A percentile compares a stretch with the other conserved stretches of the same genome.
Conservation (phyloP, 2,888 invertebrate genomes). For the Synergus japonicus region DNA sequence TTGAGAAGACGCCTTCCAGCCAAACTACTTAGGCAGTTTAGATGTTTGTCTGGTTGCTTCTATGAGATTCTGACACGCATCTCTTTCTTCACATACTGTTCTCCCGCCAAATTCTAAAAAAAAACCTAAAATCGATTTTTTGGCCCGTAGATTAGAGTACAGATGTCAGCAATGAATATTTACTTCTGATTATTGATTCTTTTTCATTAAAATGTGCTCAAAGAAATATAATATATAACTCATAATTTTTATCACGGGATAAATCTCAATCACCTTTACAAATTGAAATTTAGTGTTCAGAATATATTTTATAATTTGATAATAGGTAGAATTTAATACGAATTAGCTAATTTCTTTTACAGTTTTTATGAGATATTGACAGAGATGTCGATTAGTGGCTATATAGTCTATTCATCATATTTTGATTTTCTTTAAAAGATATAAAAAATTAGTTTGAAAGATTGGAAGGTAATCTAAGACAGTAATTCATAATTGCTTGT, state of each 20-base stretch:
- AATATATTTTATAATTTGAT: background rate
- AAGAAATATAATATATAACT: background rate
- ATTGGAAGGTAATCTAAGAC: background rate
- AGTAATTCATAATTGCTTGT: constrained; percentile 1
- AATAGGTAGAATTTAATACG: background rate
- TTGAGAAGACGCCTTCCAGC: constrained; percentile 56
- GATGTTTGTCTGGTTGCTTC: constrained; percentile 43
- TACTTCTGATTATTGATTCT: background rate
- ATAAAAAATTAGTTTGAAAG: background rate
- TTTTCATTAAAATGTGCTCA: background rate
- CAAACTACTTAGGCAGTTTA: constrained; percentile 50
- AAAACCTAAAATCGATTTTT: background rate
- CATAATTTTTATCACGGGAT: background rate
- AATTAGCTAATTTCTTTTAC: no score
- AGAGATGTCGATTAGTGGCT: background rate
- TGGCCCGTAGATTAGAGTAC: background rate
- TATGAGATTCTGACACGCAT: constrained; percentile 38
- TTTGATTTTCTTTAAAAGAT: background rate
- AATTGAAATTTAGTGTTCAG: background rate
- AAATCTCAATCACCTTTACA: background rate
- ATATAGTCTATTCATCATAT: background rate
- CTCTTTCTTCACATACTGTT: background rate
- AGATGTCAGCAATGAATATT: constrained; percentile 1
- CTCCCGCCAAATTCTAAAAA: background rate
- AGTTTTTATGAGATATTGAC: background rate